phyloP scores from a whole-genome alignment of 2,888 invertebrate species.

The Xanthostigma xanthostigma region DNA sequence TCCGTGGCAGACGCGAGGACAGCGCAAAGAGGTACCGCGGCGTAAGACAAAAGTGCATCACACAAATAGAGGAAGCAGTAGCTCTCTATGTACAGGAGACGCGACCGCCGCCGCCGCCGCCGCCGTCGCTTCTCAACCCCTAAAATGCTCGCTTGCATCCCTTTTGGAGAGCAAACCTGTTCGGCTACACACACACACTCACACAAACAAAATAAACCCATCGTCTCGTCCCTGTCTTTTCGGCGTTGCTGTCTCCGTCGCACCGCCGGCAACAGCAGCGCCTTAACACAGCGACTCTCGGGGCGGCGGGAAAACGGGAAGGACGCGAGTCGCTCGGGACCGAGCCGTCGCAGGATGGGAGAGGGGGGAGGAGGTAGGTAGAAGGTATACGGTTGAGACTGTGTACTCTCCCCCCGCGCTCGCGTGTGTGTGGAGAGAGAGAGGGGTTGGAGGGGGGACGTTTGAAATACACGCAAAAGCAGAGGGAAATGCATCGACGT shows the following conservation, averaged over 20 bases:
- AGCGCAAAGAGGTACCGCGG: too few species aligned
- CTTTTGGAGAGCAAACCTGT: too few species aligned
- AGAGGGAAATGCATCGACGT: slow-evolving; percentile 23
- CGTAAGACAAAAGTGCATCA: too few species aligned
- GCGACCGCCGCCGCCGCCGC: too few species aligned
- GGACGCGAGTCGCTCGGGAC: slow-evolving; percentile 5
- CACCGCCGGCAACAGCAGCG: slow-evolving; percentile 1
- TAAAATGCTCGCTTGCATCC: too few species aligned
- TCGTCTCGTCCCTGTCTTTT: too few species aligned
- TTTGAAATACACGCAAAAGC: slow-evolving; percentile 9
- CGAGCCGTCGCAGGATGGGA: slow-evolving; percentile 3
- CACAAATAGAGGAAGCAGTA: too few species aligned
- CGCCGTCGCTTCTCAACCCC: too few species aligned
- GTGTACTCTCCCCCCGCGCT: neutral
- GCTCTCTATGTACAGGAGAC: too few species aligned
- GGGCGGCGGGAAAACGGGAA: slow-evolving; percentile 2
- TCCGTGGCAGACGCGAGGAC: too few species aligned
- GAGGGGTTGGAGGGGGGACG: slow-evolving; percentile 8
- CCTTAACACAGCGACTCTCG: slow-evolving; percentile 2
- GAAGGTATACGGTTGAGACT: neutral
- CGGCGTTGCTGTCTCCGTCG: neutral
- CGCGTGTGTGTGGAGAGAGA: neutral
- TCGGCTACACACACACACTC: too few species aligned
- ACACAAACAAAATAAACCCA: too few species aligned
- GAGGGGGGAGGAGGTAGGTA: neutral